Evolutionary conservation across 1,140 invertebrate genomes (phyloP), one percentile per base, ranked within the genome.

Genomic region (Globodera rostochiensis): DNA sequence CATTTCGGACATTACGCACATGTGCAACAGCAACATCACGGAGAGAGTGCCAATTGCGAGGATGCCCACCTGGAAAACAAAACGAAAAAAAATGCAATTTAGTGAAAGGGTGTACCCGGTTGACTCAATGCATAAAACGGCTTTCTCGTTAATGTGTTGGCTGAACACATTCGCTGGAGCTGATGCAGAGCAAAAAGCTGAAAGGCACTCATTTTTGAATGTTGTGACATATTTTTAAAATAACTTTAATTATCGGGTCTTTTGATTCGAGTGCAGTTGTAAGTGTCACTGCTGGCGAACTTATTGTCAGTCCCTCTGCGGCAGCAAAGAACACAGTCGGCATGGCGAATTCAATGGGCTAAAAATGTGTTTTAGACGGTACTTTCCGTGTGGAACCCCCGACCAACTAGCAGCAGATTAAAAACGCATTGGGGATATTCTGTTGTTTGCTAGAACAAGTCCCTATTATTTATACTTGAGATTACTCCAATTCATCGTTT

Each of bases 1-100:
- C 6, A 64, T 70, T 53, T 13, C 50, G 53, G 25, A 78, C 57
- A 66, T 78, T 64, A 11, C 70, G 76, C 21, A 78, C 70, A 15
- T 64, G 76, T 19, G 66, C 49, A 69, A 78, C 13, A 3, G 76
- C 66, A 36, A 70, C 57, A 49, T 78, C 76, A 36, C 76, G 76
- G 49, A 78, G 64, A 47, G 76, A 47, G 47, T 69, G 21, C 76
- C 76, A 78, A 78, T 78, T 78, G 21, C 76, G 76, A 13, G 76
- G 76, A 70, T 78, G 76, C 36, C 70, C 76, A 19, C 76, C 76
- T 78, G 49, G n/a, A 45, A n/a, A 47, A 2, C 1, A 70, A 36
- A 49, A 6, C 60, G 19, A 57, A 75, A 11, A 11, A 75, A 75
- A 6, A 47, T 60, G 8, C 25, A n/a, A 47, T 0, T 25, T 8